Evolutionary conservation across 2,113 vertebrate genomes (phyloP).

Genomic region (Hemichromis elongatus): DNA sequence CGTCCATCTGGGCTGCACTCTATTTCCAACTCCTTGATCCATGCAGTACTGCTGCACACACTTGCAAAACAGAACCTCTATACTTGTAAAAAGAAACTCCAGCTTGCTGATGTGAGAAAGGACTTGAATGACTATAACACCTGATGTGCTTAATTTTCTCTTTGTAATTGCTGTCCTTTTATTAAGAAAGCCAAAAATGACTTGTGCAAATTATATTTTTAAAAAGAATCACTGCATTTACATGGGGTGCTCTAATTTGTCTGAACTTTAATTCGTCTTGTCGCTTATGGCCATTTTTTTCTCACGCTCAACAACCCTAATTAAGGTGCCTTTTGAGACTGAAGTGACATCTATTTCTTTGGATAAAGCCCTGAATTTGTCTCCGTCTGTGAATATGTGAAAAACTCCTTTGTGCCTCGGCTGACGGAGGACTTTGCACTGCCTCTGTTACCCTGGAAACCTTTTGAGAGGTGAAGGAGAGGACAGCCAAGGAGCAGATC

Average conservation of each 20-base stretch:
- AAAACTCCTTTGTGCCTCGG: constrained; percentile 43
- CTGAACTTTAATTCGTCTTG: constrained; percentile 51
- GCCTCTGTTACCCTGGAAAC: constrained; percentile 69
- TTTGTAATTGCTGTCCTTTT: background rate
- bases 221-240: constrained; percentile 2
- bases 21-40: constrained; percentile 42
- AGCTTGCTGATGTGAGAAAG: background rate
- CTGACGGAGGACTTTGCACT: constrained; percentile 52
- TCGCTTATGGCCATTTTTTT: constrained; percentile 43
- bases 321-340: constrained; percentile 58
- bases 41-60: constrained; percentile 34
- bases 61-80: constrained; percentile 26
- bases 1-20: constrained; percentile 42
- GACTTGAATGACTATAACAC: constrained; percentile 12
- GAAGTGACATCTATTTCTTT: constrained; percentile 60
- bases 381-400: constrained; percentile 52
- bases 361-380: constrained; percentile 59
- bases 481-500: constrained; percentile 71
- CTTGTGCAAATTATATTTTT: constrained; percentile 11
- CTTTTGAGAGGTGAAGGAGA: constrained; percentile 66
- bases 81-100: background rate
- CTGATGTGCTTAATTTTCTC: background rate
- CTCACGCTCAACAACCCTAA: constrained; percentile 54
- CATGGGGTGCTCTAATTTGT: constrained; percentile 37
- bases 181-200: background rate